Percentiles rank a stretch among this genome's conserved stretches.
These are phyloP conservation scores for Molossus molossus DNA, from an alignment of 2,797 vertebrate species.

Conservation along the genomic window DNA sequence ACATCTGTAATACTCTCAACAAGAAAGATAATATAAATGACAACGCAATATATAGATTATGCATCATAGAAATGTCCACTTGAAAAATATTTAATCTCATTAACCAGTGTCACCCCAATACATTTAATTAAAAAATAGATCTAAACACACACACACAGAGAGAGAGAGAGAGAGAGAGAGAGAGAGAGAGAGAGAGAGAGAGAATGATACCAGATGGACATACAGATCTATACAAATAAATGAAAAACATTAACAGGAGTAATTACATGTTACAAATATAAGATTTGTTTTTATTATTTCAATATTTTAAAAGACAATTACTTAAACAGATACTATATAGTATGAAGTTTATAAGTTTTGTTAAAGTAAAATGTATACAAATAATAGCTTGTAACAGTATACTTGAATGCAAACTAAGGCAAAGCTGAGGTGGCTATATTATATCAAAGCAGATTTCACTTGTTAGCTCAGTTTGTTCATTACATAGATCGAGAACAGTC, in stretches of 20 bases:
- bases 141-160: too few species aligned
- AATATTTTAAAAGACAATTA: background rate
- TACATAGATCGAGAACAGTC: background rate
- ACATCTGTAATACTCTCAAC: too few species aligned
- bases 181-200: too few species aligned
- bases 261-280: background rate
- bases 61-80: too few species aligned
- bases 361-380: background rate
- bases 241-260: background rate
- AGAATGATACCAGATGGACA: background rate
- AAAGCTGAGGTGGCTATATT: background rate
- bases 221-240: background rate
- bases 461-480: background rate
- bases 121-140: too few species aligned
- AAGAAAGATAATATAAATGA: too few species aligned
- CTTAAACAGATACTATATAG: background rate
- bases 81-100: too few species aligned
- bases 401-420: background rate
- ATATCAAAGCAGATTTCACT: background rate
- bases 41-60: too few species aligned
- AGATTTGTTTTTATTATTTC: background rate
- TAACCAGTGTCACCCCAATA: too few species aligned
- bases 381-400: background rate
- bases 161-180: too few species aligned
- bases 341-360: background rate